Conservation (phyloP, 2,113 vertebrate genomes). For the Paradoxurus hermaphroditus region DNA sequence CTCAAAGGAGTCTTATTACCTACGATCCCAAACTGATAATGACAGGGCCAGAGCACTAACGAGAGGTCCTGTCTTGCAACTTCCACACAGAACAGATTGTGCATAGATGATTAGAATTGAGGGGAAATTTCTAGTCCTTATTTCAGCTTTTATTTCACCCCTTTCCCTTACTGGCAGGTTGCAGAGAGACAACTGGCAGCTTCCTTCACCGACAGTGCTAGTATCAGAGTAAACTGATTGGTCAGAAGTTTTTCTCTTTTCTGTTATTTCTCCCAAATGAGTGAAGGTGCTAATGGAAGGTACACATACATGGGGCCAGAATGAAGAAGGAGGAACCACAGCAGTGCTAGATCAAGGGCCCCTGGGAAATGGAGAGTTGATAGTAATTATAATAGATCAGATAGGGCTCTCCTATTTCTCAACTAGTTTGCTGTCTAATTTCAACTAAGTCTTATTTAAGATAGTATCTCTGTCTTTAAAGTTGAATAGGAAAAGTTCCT, state of each 20-base stretch:
- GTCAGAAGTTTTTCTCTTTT: neutral
- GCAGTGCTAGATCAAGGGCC: neutral
- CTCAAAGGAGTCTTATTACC: neutral
- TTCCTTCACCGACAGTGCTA: neutral
- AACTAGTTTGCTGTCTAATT: neutral
- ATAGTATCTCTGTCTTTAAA: neutral
- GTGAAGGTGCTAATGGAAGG: neutral
- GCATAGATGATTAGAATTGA: neutral
- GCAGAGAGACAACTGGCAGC: neutral
- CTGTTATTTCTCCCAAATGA: neutral
- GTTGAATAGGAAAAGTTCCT: neutral
- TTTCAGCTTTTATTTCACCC: neutral
- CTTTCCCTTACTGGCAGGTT: neutral
- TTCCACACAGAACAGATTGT: neutral
- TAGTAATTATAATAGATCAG: constrained; percentile 23
- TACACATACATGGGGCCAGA: neutral
- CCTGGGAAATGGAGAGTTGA: neutral
- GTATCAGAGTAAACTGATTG: neutral
- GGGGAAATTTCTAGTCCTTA: neutral
- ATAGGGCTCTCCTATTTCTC: neutral
- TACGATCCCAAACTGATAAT: neutral
- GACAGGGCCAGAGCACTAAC: neutral
- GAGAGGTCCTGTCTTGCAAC: neutral
- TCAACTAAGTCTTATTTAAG: constrained; percentile 19
- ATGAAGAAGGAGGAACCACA: constrained; percentile 1